Base-by-base conservation (phyloP, 2,797 vertebrate genomes). In the Pipistrellus nathusii region DNA sequence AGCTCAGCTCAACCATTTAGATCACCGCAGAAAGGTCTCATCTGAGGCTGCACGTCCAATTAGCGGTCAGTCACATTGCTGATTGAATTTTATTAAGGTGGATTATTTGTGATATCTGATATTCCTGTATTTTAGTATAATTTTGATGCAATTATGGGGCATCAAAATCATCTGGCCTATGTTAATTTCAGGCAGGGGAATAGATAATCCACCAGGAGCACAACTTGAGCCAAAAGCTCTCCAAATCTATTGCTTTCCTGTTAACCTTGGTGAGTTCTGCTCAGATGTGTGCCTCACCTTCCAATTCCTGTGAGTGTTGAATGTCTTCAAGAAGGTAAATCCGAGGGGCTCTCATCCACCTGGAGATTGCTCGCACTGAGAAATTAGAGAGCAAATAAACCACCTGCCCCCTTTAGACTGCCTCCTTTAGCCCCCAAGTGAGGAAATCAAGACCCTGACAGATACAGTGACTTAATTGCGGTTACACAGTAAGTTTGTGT, bases 261-360 rank as follows among this genome's bases (percentile, higher is more conserved):
- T 57, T 44, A 81, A 30, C 11, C 25, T 30, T 62, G 27, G 53
- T 66, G 62, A 80, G 1, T 6, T 84, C 10, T 88, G 21, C 21
- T 87, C 38, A 86, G 68, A 18, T 9, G 20, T 48, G 17, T 57
- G 12, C 17, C 13, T 4, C 15, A 7, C 32, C 59, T 64, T 38
- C 15, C 55, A 48, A 55, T 55, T 76, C 5, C 32, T 53, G 23
- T 35, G 53, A 11, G 0, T 91, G 30, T 4, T 48, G 8, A 76
- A 17, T 30, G n/a, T 80, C 53, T 72, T 90, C 57, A 62, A n/a
- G 53, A 75, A 77, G 5, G 25, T 81, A 85, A 93, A 72, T 32
- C n/a, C 1, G 59, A 18, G 35, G 51, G 25, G 25, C 41, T 88
- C 14, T 66, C 3, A 13, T 21, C 14, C 25, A 64, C 69, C 30